Evolutionary conservation across 2,113 vertebrate genomes (phyloP), one percentile per base, ranked within the genome.

Genomic region (Pterocles gutturalis): DNA sequence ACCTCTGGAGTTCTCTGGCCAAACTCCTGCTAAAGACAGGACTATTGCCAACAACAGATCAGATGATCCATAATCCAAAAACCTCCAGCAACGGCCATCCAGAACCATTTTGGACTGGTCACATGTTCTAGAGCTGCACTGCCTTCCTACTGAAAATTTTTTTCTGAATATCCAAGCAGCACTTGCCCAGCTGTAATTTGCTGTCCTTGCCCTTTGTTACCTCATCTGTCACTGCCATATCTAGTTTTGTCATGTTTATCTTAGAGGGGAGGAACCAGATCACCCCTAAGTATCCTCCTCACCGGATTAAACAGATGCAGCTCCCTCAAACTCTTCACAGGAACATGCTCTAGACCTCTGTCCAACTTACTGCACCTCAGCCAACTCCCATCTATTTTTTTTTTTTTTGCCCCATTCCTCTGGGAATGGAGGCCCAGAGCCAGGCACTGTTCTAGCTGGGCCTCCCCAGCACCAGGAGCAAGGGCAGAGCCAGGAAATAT

Each of bases 341-440:
- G 6, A 69, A 31, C 0, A 0, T n/a, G 6, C 19, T 72, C 8
- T n/a, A 82, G 17, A 73, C 17, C 4, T 22, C 38, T 60, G 17
- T n/a, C 20, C 10, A 64, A 36, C 7, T 54, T 54, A n/a, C 5
- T 61, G 21, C 5, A 17, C 7, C 17, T 85, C 58, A 38, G 25
- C 14, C 36, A 88, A 24, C 16, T 17, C 10, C 33, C 29, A 15
- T n/a, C 9, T 34, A 2, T 0, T 34, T 61, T 36, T 36, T 34
- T 20, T 10, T 57, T 7, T 4, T 38, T 38, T 38, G 3, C 13
- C 4, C 9, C 3, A 14, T 36, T 73, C 10, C 5, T 49, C 22
- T 53, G 29, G 31, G 62, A 77, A 46, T 28, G 21, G 9, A 61
- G 18, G 13, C 29, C 2, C 10, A 66, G 62, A 73, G 7, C 7